A percentile compares a stretch with the other conserved stretches of the same genome.
Evolutionary conservation across 2,113 vertebrate species (phyloP).

Genomic region (Macquaria ambigua): DNA sequence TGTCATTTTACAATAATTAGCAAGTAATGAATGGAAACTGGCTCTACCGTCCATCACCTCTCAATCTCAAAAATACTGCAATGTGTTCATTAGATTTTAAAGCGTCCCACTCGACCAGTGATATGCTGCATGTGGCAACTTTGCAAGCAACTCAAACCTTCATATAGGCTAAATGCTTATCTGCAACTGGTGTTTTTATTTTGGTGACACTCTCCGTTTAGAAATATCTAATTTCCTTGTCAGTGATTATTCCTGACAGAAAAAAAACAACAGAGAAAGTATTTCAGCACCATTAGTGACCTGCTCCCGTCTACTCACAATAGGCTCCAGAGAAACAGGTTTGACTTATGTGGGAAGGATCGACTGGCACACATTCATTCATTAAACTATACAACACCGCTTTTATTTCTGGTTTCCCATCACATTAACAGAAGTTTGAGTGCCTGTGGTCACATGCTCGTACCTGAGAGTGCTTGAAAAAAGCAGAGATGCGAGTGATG

Average conservation of each 20-base stretch:
- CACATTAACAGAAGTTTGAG: background rate
- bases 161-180: background rate
- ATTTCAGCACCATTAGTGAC: conserved; percentile 38
- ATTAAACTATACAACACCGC: background rate
- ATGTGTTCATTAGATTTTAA: conserved; percentile 37
- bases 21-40: conserved; percentile 66
- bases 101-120: background rate
- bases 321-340: conserved; percentile 32
- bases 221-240: background rate
- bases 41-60: conserved; percentile 34
- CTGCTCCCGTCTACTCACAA: conserved; percentile 28
- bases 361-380: background rate
- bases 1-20: conserved; percentile 48
- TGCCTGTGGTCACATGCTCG: conserved; percentile 22
- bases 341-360: background rate
- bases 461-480: conserved; percentile 95
- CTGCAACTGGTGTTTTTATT: conserved; percentile 14
- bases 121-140: conserved; percentile 41
- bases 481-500: conserved; percentile 96
- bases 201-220: background rate
- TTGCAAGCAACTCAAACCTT: conserved; percentile 42
- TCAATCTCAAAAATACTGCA: conserved; percentile 4
- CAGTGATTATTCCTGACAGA: background rate
- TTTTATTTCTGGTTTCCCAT: background rate
- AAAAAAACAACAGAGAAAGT: conserved; percentile 40